These are phyloP conservation scores for Phoeniculus purpureus DNA, from an alignment of 2,797 vertebrate species.

Conservation along the genomic window DNA sequence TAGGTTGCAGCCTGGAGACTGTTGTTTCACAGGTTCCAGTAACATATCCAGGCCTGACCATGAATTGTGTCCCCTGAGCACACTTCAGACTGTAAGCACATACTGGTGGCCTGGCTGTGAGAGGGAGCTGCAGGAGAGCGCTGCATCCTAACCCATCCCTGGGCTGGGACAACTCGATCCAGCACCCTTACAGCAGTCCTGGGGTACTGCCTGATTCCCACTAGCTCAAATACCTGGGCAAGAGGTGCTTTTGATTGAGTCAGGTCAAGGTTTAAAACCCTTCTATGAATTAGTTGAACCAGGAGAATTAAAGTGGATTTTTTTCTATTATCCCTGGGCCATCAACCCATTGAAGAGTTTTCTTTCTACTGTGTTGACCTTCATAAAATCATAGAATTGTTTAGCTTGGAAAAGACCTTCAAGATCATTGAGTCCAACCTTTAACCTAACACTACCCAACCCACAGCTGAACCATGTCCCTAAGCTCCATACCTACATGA, in stretches of 20 bases:
- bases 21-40: not conserved
- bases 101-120: fast-evolving
- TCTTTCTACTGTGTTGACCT: not conserved
- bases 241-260: not conserved
- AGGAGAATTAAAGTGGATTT: not conserved
- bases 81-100: fast-evolving
- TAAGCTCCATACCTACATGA: too few relatives aligned
- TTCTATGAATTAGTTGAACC: not conserved
- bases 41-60: not conserved
- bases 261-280: not conserved
- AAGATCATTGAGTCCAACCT: too few relatives aligned
- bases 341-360: not conserved
- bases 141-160: not conserved
- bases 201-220: not conserved
- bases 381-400: not conserved
- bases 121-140: not conserved
- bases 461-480: too few relatives aligned
- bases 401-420: too few relatives aligned
- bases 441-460: too few relatives aligned
- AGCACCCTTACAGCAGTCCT: not conserved
- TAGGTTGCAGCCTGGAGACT: not conserved
- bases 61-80: not conserved
- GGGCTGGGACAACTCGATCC: not conserved
- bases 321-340: not conserved
- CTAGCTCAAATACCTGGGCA: fast-evolving